These are phyloP conservation scores for Drosophila kanapiae DNA, from an alignment of 1,140 invertebrate genomes.

Conservation along the genomic window DNA sequence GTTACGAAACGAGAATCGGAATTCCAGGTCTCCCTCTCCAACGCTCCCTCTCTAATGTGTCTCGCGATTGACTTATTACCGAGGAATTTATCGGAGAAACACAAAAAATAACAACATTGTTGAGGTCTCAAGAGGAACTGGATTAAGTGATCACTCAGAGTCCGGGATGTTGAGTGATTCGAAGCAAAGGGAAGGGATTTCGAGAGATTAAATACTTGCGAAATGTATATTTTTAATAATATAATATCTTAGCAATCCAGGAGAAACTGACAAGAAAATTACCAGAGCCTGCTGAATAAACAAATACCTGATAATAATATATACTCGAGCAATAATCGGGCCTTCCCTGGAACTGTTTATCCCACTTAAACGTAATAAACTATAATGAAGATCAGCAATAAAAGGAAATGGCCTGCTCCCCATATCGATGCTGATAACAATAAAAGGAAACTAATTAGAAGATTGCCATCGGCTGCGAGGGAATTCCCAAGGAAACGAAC, in stretches of 20 bases:
- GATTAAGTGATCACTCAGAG: constrained; percentile 39
- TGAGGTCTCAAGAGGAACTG: constrained; percentile 34
- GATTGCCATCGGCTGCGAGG: constrained; percentile 1
- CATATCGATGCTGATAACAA: constrained; percentile 20
- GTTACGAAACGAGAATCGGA: constrained; percentile 51
- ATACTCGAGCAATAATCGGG: neutral
- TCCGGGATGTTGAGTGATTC: constrained; percentile 11
- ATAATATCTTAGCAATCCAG: neutral
- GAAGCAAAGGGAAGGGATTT: neutral
- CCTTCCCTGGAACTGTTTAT: neutral
- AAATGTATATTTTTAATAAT: neutral
- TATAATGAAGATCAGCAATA: constrained; percentile 6
- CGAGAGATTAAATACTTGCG: neutral
- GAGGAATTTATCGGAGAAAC: constrained; percentile 44
- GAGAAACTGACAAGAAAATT: no score
- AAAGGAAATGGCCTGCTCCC: constrained; percentile 15
- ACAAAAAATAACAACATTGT: constrained; percentile 28
- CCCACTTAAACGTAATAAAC: constrained; percentile 9
- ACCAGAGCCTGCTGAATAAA: neutral
- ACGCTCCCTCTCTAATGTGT: constrained; percentile 29
- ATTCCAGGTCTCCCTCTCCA: constrained; percentile 22
- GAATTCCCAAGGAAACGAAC: constrained; percentile 21
- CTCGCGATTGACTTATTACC: constrained; percentile 48
- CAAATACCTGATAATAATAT: constrained; percentile 15
- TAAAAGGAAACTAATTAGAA: constrained; percentile 36